Base-by-base conservation (phyloP, 2,113 vertebrate species). In the Macroglossus sobrinus region DNA sequence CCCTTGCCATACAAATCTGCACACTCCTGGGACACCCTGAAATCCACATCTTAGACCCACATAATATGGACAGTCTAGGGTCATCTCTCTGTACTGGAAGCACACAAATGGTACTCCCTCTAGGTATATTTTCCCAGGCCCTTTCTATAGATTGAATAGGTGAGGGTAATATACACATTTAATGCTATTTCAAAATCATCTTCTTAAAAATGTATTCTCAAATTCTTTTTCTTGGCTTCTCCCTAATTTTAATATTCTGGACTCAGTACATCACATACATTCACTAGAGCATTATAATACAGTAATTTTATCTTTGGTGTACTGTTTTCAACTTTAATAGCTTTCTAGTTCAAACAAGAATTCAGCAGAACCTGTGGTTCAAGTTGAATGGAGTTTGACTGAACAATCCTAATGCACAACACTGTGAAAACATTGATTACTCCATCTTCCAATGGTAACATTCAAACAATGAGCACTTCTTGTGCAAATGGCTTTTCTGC, bases 351-450 rank as follows among this genome's bases (percentile, higher is more conserved):
- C 16, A 90, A 84, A 84, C 50, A 93, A 84, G 43, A 95, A 89
- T 87, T 93, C 45, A 84, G 59, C 57, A 96, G 50, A 95, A 84
- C 12, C 59, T 12, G 5, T 24, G 28, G 10, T 90, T 81, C 75
- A 88, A 63, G 26, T 30, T 81, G 59, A 98, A 88, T 78, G 59
- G 63, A 80, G 22, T 92, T 94, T 93, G 68, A 92, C 7, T 86
- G 38, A 93, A 90, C 15, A 88, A 63, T 0, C 19, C 24, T 61
- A 95, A 89, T 45, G 82, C 7, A 68, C 40, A 76, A 45, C 64
- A 59, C 33, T 43, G 55, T 22, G 84, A 95, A 79, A 84, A n/a
- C 79, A 94, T 66, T 92, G 84, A 95, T 90, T 87, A 28, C 18
- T 30, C 0, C 89, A 84, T 15, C 21, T 76, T 93, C 93, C 71